Evolutionary conservation across 2,113 vertebrate genomes (phyloP).

Genomic region (Rhineura floridana): DNA sequence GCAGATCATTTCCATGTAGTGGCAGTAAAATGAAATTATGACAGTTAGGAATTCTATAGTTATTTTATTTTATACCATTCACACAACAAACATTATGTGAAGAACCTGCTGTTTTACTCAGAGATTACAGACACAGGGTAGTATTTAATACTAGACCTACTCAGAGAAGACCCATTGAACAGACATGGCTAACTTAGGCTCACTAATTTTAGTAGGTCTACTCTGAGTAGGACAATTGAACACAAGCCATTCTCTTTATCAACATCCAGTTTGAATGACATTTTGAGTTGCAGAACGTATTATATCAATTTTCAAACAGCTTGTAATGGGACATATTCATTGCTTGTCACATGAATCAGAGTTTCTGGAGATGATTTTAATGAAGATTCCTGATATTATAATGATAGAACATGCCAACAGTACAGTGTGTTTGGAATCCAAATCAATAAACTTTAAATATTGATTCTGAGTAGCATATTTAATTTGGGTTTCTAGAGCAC

Average conservation of each 20-base stretch:
- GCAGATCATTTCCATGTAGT: not conserved
- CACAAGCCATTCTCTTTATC: no score
- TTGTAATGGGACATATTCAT: not conserved
- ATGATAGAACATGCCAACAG: fast-evolving
- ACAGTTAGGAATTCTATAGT: not conserved
- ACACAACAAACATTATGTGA: not conserved
- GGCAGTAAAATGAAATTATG: not conserved
- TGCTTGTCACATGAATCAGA: not conserved
- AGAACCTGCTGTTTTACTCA: not conserved
- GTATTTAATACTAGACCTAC: no score
- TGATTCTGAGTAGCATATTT: not conserved
- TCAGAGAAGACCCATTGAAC: no score
- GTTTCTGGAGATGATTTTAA: not conserved
- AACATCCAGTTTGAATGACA: not conserved
- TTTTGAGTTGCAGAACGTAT: not conserved
- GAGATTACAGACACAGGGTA: no score
- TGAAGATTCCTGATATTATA: not conserved
- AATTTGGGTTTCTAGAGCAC: not conserved
- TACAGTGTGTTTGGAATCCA: not conserved
- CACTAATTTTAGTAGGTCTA: no score
- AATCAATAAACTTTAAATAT: not conserved
- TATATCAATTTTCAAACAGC: not conserved
- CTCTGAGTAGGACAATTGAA: no score
- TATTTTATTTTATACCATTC: not conserved
- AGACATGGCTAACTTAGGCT: no score